Percentiles rank a stretch among this genome's conserved stretches.
These are phyloP conservation scores for Harmothoe impar DNA, from an alignment of 2,888 invertebrate species.

Conservation along the genomic window DNA sequence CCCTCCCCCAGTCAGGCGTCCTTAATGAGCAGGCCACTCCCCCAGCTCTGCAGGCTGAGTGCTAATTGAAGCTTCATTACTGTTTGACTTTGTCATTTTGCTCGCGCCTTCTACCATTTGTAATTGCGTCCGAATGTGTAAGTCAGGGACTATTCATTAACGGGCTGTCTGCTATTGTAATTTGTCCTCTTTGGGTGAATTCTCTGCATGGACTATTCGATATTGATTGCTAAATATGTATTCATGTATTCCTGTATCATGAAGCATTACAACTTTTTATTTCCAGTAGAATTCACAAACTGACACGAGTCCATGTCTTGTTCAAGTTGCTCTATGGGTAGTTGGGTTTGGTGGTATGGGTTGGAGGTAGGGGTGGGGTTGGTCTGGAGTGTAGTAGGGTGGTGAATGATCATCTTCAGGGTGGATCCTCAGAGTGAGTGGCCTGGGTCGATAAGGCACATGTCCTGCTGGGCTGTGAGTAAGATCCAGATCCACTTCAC, in stretches of 20 bases:
- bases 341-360: not conserved
- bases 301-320: too few species aligned
- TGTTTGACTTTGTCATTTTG: conserved; percentile 61
- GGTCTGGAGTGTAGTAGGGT: not conserved
- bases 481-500: conserved; percentile 38
- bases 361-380: not conserved
- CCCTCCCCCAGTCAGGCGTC: conserved; percentile 4
- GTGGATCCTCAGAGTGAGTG: conserved; percentile 16
- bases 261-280: too few species aligned
- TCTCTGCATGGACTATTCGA: too few species aligned
- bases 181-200: too few species aligned
- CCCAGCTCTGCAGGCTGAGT: not conserved
- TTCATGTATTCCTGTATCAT: too few species aligned
- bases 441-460: conserved; percentile 49
- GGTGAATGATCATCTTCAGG: not conserved
- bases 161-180: too few species aligned
- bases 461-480: conserved; percentile 20
- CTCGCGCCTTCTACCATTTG: not conserved
- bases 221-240: too few species aligned
- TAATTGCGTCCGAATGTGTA: not conserved
- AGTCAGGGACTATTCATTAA: not conserved
- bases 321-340: too few species aligned
- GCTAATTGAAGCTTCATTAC: conserved; percentile 62
- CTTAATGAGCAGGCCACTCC: conserved; percentile 37
- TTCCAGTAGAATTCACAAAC: too few species aligned